Conservation (phyloP, 2,797 vertebrate species). For the Myioborus miniatus region DNA sequence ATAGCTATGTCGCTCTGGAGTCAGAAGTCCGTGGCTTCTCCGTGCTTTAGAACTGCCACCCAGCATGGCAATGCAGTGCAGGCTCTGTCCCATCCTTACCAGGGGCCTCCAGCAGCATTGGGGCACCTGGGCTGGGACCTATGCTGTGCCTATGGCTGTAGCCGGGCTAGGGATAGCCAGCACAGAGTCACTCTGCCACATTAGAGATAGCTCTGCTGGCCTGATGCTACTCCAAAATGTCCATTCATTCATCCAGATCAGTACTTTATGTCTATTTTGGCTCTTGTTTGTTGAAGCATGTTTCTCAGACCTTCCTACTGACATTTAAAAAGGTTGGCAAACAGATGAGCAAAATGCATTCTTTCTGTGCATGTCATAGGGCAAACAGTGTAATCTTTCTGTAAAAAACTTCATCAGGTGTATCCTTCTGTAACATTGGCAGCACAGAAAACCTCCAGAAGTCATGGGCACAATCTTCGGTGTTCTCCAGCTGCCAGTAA, state of each 20-base stretch:
- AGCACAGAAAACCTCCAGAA: background rate
- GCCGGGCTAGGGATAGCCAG: background rate
- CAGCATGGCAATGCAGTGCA: background rate
- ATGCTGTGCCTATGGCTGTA: rapidly evolving
- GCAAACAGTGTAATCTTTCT: background rate
- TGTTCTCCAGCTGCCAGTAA: background rate
- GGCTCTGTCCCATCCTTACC: background rate
- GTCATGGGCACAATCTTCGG: background rate
- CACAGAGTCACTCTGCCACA: rapidly evolving
- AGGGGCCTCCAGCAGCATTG: background rate
- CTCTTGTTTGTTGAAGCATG: background rate
- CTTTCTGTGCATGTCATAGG: background rate
- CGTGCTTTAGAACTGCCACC: rapidly evolving
- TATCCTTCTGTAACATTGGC: background rate
- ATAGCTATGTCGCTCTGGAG: background rate
- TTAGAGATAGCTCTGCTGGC: background rate
- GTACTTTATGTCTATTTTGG: background rate
- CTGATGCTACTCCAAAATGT: background rate
- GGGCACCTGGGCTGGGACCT: background rate
- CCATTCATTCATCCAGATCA: rapidly evolving
- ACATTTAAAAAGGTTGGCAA: background rate
- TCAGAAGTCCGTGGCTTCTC: background rate
- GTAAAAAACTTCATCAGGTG: background rate
- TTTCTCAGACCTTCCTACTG: background rate
- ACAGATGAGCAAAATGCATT: background rate